These are phyloP conservation scores for Pycnonotus jocosus DNA, from an alignment of 2,113 vertebrate species.

Conservation along the genomic window DNA sequence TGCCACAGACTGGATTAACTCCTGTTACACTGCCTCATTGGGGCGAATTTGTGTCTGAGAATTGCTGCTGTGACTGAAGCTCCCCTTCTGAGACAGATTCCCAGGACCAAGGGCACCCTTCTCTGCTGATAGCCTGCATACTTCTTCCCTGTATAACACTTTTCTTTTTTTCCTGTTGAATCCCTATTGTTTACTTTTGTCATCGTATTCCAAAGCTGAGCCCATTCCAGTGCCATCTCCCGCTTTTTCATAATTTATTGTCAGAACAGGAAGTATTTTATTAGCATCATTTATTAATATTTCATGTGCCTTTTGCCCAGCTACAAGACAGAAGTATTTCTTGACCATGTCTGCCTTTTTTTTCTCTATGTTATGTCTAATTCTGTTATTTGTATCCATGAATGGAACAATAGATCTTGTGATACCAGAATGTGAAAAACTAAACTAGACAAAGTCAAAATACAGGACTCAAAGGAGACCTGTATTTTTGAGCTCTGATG, in stretches of 20 bases:
- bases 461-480: not conserved
- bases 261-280: not conserved
- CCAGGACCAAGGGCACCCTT: not conserved
- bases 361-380: not conserved
- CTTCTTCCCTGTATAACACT: not conserved
- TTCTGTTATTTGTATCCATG: not conserved
- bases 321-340: not conserved
- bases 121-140: not conserved
- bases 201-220: not conserved
- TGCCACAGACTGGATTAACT: not conserved
- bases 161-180: not conserved
- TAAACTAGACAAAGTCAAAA: not conserved
- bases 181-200: not conserved
- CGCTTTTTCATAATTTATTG: not conserved
- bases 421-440: not conserved
- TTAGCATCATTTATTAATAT: not conserved
- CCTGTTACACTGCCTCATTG: not conserved
- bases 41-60: accelerated
- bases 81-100: not conserved
- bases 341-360: not conserved
- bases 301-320: not conserved
- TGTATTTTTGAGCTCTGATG: not conserved
- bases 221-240: not conserved
- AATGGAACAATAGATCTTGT: not conserved
- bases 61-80: not conserved